Evolutionary conservation across 2,888 invertebrate species (phyloP).

Genomic region (Perdita meconis): DNA sequence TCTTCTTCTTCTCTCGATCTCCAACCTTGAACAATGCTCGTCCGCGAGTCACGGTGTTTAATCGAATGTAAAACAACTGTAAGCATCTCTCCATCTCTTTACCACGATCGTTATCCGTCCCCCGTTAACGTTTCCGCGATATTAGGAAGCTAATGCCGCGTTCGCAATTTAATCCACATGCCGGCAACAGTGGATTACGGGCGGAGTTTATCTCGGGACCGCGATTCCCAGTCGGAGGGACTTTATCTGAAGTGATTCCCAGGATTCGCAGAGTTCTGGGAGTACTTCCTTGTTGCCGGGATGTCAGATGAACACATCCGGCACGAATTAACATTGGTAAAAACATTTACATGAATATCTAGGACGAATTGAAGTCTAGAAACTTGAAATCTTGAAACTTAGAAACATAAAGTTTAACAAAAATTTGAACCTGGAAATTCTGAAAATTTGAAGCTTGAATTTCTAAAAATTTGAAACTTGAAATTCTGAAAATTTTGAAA

Average conservation of each 20-base stretch:
- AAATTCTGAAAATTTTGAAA: too few relatives aligned
- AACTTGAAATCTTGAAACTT: too few relatives aligned
- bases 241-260: conserved; percentile 46
- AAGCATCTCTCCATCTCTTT: conserved; percentile 9
- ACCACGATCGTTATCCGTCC: conserved; percentile 50
- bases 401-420: too few relatives aligned
- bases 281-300: conserved; percentile 44
- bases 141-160: conserved; percentile 34
- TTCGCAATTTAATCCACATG: conserved; percentile 35
- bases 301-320: conserved; percentile 40
- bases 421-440: too few relatives aligned
- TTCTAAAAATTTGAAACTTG: too few relatives aligned
- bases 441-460: too few relatives aligned
- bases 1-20: conserved; percentile 4
- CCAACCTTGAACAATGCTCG: conserved; percentile 19
- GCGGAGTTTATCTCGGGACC: too few relatives aligned
- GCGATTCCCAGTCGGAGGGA: conserved; percentile 10
- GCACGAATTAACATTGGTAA: too few relatives aligned
- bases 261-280: conserved; percentile 18
- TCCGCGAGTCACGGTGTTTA: background rate
- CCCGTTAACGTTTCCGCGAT: conserved; percentile 32
- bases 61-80: background rate
- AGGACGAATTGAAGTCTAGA: too few relatives aligned
- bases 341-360: too few relatives aligned
- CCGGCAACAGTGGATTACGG: background rate